A percentile compares a stretch with the other conserved stretches of the same genome.
These are phyloP conservation scores for Rotaria sp. DNA, from an alignment of 2,888 invertebrate genomes.

Conservation along the genomic window DNA sequence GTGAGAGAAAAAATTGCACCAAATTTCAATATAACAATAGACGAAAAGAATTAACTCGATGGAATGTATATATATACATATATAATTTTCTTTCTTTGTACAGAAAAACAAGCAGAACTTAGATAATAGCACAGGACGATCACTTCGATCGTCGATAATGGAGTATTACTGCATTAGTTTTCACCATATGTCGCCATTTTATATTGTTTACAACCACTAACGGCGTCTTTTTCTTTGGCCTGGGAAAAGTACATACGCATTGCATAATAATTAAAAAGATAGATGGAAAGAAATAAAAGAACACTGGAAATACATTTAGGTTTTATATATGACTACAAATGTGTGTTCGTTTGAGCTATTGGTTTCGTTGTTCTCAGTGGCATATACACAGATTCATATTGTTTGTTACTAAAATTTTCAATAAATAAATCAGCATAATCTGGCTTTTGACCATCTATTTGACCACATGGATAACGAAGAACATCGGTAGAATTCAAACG, in stretches of 20 bases:
- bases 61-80: neutral
- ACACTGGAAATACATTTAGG: neutral
- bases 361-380: neutral
- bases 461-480: constrained; percentile 17
- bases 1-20: neutral
- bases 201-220: too few relatives aligned
- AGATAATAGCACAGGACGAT: too few relatives aligned
- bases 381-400: neutral
- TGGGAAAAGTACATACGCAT: too few relatives aligned
- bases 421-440: constrained; percentile 20
- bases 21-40: neutral
- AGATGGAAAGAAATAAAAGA: neutral
- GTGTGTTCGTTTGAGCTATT: neutral
- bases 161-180: too few relatives aligned
- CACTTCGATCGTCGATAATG: too few relatives aligned
- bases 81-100: too few relatives aligned
- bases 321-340: neutral
- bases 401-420: neutral
- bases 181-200: too few relatives aligned
- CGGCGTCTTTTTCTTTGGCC: too few relatives aligned
- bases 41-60: neutral
- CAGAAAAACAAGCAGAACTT: neutral
- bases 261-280: neutral
- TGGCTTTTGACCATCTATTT: neutral
- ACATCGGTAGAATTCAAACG: neutral